Base-by-base conservation (phyloP, 2,797 vertebrate genomes). In the Labroides dimidiatus region DNA sequence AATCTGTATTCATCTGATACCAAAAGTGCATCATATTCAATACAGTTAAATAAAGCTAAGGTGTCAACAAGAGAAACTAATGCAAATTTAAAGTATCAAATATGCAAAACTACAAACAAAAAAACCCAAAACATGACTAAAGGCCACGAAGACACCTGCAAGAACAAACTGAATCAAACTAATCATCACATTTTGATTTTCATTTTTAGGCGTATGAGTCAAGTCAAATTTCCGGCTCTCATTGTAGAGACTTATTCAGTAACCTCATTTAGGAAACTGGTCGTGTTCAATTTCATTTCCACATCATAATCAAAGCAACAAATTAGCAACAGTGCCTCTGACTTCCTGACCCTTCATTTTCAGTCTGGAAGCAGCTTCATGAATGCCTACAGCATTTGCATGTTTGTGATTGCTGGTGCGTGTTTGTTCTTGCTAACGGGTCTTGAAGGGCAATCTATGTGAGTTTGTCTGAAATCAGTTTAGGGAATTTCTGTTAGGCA, bases 291-390 rank as follows among this genome's bases (percentile, higher is more conserved):
- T 47, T 72, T 59, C 23, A 53, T 52, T 76, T 33, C 41, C 21
- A 54, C 27, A 47, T 61, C 19, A 30, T 42, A 49, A 69, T 70
- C 50, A 58, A 68, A 44, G 49, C 43, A 56, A 52, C 58, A 66
- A 61, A 80, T 77, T 62, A 64, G 61, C 1, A 0, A 37, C 37
- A 27, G 53, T 11, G 64, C 59, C 39, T 69, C 44, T 54, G 56
- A 78, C 72, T 77, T 82, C 43, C 50, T 68, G 47, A 67, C 52
- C 24, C 65, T 49, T 70, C 50, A 63, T 76, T 79, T 36, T 62
- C 30, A 33, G 30, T 33, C 52, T 23, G 51, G 45, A 30, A 23
- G 47, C 53, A 41, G 69, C 64, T n/a, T 60, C 36, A 21, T 16
- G 36, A 44, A 60, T 37, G 67, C 77, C 64, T 37, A 48, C 23